These are phyloP conservation scores for Odontomachus brunneus DNA, from an alignment of 1,140 invertebrate species.

Conservation along the genomic window DNA sequence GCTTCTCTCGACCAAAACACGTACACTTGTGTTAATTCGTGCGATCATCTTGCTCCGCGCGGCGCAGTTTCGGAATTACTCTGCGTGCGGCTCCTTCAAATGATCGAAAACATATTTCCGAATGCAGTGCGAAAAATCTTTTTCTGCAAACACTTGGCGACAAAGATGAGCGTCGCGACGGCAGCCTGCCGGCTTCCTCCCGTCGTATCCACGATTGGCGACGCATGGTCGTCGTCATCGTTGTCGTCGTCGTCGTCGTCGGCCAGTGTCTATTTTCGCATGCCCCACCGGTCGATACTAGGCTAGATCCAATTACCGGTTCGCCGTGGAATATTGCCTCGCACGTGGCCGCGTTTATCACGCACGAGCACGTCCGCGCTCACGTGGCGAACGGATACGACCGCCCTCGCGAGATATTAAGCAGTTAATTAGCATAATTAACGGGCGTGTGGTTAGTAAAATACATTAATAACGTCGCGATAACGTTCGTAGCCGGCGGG, in stretches of 20 bases:
- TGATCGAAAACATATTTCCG: no score
- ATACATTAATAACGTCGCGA: slow-evolving; percentile 5
- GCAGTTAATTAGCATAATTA: slow-evolving; percentile 33
- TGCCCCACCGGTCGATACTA: slow-evolving; percentile 73
- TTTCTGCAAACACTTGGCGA: no score
- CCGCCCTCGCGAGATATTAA: neutral
- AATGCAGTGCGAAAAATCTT: no score
- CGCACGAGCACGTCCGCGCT: neutral
- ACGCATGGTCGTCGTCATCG: neutral
- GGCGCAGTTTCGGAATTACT: no score
- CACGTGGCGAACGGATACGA: neutral
- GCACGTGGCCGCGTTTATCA: slow-evolving; percentile 56
- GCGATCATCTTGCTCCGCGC: no score
- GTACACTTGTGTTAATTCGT: no score
- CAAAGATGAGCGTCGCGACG: neutral
- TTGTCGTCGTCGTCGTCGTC: slow-evolving; percentile 12
- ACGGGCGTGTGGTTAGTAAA: neutral
- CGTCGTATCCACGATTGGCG: slow-evolving; percentile 34
- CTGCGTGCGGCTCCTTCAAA: no score
- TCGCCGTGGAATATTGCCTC: slow-evolving; percentile 63
- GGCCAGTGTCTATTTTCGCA: slow-evolving; percentile 74
- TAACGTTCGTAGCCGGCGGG: neutral
- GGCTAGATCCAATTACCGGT: slow-evolving; percentile 77
- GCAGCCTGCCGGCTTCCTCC: neutral
- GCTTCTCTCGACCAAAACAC: no score